A percentile compares a stretch with the other conserved stretches of the same genome.
Evolutionary conservation across 2,797 vertebrate species (phyloP).

Genomic region (Taeniopygia guttata): DNA sequence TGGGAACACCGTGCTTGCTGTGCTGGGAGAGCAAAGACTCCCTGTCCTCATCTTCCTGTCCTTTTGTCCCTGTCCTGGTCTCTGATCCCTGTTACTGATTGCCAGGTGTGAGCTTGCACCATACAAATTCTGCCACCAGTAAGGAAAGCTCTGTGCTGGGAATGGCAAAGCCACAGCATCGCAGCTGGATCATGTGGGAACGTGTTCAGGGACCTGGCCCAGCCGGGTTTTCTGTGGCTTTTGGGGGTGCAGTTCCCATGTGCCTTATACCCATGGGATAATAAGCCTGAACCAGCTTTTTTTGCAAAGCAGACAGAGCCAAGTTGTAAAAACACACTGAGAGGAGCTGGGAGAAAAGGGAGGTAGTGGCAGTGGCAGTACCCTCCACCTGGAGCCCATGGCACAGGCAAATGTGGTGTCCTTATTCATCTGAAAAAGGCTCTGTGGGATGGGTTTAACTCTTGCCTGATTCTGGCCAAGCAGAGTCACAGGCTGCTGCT

Average conservation of each 20-base stretch:
- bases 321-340: not conserved
- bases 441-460: not conserved
- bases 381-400: not conserved
- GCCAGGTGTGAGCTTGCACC: not conserved
- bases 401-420: not conserved
- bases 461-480: not conserved
- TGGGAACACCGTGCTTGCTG: not conserved
- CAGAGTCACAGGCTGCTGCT: not conserved
- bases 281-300: not conserved
- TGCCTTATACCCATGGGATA: not conserved
- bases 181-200: fast-evolving
- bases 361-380: not conserved
- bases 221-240: not conserved
- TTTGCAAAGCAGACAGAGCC: not conserved
- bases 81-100: slow-evolving; percentile 28
- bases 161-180: fast-evolving
- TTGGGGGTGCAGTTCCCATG: not conserved
- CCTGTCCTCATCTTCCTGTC: not conserved
- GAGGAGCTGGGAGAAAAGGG: not conserved
- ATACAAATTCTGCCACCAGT: fast-evolving
- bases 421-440: not conserved
- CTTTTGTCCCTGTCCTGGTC: not conserved
- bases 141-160: not conserved
- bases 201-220: fast-evolving
- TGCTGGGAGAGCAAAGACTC: not conserved